These are phyloP conservation scores for Acrobasis consociella DNA, from an alignment of 2,888 invertebrate species.

Conservation along the genomic window DNA sequence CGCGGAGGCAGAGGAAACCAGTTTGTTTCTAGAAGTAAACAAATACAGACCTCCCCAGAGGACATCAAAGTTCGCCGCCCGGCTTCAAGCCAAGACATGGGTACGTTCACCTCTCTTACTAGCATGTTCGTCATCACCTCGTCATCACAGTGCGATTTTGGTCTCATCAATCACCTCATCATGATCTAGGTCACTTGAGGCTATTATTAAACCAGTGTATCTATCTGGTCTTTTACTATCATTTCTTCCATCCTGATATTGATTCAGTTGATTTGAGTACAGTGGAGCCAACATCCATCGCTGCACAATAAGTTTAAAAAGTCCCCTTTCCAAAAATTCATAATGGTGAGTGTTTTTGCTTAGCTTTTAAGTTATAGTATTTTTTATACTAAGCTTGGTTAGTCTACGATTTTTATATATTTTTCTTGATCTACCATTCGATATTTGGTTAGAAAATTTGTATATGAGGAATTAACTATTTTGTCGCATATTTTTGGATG, in stretches of 20 bases:
- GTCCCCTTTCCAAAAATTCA: background rate
- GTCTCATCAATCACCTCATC: background rate
- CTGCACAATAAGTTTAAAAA: background rate
- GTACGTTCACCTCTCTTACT: slow-evolving; percentile 54
- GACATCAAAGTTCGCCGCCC: slow-evolving; percentile 41
- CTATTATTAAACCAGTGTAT: too few species aligned
- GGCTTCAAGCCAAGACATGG: slow-evolving; percentile 63
- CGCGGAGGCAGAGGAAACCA: slow-evolving; percentile 58
- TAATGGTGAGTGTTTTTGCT: too few species aligned
- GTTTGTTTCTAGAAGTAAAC: slow-evolving; percentile 70
- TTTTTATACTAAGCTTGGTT: too few species aligned
- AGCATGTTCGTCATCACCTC: background rate
- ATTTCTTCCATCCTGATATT: background rate
- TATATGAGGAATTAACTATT: too few species aligned
- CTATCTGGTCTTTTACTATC: background rate
- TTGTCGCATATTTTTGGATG: too few species aligned
- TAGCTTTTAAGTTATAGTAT: too few species aligned
- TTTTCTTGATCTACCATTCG: too few species aligned
- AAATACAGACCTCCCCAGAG: slow-evolving; percentile 55
- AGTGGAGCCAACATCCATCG: background rate
- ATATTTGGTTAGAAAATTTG: too few species aligned
- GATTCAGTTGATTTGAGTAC: background rate
- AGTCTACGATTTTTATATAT: too few species aligned
- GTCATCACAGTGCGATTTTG: too few species aligned
- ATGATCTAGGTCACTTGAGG: background rate